Evolutionary conservation across 2,113 vertebrate species (phyloP), one percentile per base, ranked within the genome.

Genomic region (Lipotes vexillifer): DNA sequence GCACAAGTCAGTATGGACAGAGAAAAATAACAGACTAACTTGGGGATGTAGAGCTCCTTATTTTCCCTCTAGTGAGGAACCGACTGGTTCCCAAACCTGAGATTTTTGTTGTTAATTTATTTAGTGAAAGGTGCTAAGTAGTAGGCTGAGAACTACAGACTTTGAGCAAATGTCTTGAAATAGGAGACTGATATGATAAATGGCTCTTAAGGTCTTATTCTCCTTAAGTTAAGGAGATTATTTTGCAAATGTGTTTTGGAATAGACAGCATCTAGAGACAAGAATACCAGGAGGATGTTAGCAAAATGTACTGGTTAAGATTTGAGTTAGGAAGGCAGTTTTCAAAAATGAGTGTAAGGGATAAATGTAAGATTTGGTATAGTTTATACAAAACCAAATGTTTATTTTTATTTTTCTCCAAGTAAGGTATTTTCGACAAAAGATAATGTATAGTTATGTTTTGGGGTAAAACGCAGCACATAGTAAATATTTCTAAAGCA

Each of bases 381-480:
- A 55, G 9, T 80, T 94, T 88, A 49, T 44, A 38, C 18, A 61
- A 36, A 88, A 65, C 36, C 6, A 74, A 71, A 65, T 74, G 46
- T 77, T 90, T 66, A 49, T 36, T 81, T 68, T 59, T 10, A 61
- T 95, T 94, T 96, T 97, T 90, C 63, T 87, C 44, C 49, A 83
- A 90, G 36, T 84, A 84, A 91, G 57, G 17, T 61, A 46, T 88
- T 71, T 96, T 84, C 65, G 68, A 31, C 5, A 49, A 71, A 85
- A 82, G 36, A 61, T 78, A 78, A 74, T 38, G 36, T 29, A 20
- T 3, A 90, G 72, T 9, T 72, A 41, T 59, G 7, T 59, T 41
- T 92, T 69, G 18, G 29, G 15, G 49, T 90, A 57, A 69, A 87
- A 96, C 13, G 9, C n/a, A 74, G 78, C 41, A 49, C 6, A 55